phyloP scores from a whole-genome alignment of 2,888 invertebrate species.

The Drosophila longiperda region DNA sequence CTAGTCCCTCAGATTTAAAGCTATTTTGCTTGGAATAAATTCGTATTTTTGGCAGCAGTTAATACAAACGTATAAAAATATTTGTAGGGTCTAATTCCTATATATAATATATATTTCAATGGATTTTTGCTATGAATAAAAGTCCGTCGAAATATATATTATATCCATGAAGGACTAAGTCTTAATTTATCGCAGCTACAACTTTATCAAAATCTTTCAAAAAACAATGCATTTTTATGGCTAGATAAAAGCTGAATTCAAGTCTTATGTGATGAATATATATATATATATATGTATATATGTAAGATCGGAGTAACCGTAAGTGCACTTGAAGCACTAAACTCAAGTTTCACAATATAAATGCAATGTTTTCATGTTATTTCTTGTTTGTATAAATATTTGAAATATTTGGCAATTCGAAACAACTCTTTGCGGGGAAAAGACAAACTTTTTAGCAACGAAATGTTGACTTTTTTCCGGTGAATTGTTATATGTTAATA shows the following conservation, averaged over 20 bases:
- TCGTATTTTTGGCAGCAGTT: background rate
- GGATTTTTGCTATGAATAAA: no score
- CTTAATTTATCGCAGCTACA: background rate
- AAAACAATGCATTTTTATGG: background rate
- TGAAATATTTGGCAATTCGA: background rate
- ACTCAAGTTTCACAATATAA: no score
- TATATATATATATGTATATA: background rate
- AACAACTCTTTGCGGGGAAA: background rate
- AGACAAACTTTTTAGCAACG: background rate
- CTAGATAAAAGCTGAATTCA: background rate
- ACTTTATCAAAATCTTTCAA: background rate
- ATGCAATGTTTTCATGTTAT: background rate
- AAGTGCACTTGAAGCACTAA: no score
- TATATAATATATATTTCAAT: no score
- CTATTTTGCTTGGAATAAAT: background rate
- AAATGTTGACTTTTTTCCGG: background rate
- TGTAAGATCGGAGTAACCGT: no score
- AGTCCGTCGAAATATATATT: background rate
- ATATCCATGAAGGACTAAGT: background rate
- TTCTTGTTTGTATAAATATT: background rate
- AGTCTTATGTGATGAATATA: background rate
- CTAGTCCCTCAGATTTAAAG: background rate
- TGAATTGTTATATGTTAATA: conserved; percentile 1
- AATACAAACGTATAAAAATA: background rate
- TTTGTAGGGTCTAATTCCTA: background rate